These are phyloP conservation scores for Acheta domesticus DNA, from an alignment of 2,888 invertebrate species.

Conservation along the genomic window DNA sequence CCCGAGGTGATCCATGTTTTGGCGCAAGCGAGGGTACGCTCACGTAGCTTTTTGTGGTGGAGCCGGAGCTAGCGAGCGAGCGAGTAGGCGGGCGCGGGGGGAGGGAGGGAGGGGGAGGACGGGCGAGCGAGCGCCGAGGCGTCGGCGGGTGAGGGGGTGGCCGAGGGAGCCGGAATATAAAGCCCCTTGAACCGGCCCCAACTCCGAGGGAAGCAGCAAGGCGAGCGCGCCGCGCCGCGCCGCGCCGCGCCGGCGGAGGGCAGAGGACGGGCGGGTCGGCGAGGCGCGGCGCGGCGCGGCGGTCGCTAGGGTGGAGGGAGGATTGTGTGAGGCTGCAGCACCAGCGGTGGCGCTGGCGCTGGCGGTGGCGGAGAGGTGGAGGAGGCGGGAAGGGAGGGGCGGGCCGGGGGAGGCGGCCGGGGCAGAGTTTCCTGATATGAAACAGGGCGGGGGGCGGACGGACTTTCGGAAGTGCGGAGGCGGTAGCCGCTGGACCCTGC, in stretches of 20 bases:
- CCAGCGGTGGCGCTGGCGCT: too few relatives aligned
- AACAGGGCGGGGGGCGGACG: not conserved
- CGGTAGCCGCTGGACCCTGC: too few relatives aligned
- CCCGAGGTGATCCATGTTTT: constrained; percentile 9
- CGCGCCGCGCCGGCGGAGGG: not conserved
- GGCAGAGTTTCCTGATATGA: constrained; percentile 5
- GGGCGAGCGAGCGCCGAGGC: not conserved
- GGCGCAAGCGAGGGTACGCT: constrained; percentile 6
- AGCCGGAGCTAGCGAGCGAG: constrained; percentile 3
- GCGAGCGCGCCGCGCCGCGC: not conserved
- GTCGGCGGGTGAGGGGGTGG: not conserved
- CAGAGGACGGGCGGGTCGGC: not conserved
- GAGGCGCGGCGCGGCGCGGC: not conserved
- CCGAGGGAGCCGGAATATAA: constrained; percentile 9
- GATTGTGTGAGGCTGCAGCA: not conserved
- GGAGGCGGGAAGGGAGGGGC: too few relatives aligned
- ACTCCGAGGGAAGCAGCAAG: not conserved
- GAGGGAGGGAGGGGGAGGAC: not conserved
- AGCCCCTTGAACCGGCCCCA: constrained; percentile 18
- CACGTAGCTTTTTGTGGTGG: not conserved
- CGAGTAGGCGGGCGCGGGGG: not conserved
- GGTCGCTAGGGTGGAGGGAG: not conserved
- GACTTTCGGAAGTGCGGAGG: not conserved
- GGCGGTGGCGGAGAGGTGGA: not conserved
- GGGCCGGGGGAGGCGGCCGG: not conserved